Evolutionary conservation across 2,888 invertebrate genomes (phyloP).

Genomic region (Stenurella melanura): DNA sequence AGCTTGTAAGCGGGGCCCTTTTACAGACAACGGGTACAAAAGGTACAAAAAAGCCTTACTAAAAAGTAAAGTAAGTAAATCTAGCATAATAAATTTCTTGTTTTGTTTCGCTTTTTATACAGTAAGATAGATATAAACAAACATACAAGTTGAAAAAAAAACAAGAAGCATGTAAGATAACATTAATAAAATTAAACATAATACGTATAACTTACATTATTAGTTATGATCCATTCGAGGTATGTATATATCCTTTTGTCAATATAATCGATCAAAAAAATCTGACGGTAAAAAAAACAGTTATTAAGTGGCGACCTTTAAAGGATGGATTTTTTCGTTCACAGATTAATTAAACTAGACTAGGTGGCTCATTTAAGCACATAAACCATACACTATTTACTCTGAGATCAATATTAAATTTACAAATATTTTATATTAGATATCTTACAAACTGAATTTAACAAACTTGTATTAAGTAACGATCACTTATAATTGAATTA

Average conservation of each 20-base stretch:
- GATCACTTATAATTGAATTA: constrained; percentile 3
- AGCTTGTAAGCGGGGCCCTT: too few relatives aligned
- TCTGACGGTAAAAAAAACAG: constrained; percentile 40
- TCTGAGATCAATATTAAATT: constrained; percentile 3
- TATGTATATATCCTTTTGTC: constrained; percentile 28
- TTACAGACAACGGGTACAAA: too few relatives aligned
- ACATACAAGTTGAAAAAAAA: too few relatives aligned
- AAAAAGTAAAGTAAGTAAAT: too few relatives aligned
- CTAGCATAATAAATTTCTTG: too few relatives aligned
- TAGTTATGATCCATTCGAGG: not conserved
- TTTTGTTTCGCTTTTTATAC: too few relatives aligned
- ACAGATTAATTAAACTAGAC: constrained; percentile 32
- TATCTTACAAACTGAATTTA: constrained; percentile 15
- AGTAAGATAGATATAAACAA: too few relatives aligned
- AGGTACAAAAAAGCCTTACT: too few relatives aligned
- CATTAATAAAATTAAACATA: not conserved
- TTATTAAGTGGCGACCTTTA: constrained; percentile 33
- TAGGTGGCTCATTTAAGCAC: constrained; percentile 27
- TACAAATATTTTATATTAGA: constrained; percentile 20
- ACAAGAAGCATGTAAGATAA: too few relatives aligned
- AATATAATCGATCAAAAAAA: constrained; percentile 38
- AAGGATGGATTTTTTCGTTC: constrained; percentile 10
- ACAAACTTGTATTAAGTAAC: constrained; percentile 2
- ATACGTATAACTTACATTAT: not conserved
- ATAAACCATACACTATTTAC: constrained; percentile 17